These are phyloP conservation scores for Clanis bilineata DNA, from an alignment of 2,888 invertebrate genomes.

Conservation along the genomic window DNA sequence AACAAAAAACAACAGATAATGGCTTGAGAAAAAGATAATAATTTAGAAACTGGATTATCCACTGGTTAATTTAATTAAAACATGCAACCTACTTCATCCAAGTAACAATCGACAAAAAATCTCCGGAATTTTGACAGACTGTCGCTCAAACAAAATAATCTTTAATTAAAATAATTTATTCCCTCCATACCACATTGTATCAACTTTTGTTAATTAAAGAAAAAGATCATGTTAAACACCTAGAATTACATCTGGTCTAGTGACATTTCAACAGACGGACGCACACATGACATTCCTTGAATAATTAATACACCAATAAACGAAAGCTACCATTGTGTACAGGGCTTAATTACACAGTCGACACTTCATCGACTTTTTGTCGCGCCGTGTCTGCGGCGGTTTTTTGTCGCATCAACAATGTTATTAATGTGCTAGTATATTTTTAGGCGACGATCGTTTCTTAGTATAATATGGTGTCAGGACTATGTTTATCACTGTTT, in stretches of 20 bases:
- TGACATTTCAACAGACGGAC: conserved; percentile 9
- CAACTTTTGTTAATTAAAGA: conserved; percentile 1
- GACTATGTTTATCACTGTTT: no score
- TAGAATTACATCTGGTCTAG: conserved; percentile 6
- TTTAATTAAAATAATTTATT: not conserved
- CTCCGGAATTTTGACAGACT: not conserved
- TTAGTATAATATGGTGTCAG: no score
- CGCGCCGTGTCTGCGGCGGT: not conserved
- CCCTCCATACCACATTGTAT: not conserved
- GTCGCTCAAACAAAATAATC: not conserved
- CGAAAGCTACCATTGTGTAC: conserved; percentile 11
- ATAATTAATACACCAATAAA: conserved; percentile 18
- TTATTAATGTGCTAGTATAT: not conserved
- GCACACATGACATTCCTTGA: conserved; percentile 1
- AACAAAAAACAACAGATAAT: no score
- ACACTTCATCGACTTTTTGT: not conserved
- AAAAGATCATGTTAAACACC: conserved; percentile 11
- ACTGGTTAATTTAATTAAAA: no score
- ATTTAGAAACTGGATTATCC: no score
- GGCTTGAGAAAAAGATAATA: no score
- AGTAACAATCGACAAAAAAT: not conserved
- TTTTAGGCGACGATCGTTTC: not conserved
- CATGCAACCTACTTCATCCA: no score
- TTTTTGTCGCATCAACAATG: conserved; percentile 6
- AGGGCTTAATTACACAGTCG: not conserved